phyloP scores from a whole-genome alignment of 2,888 invertebrate genomes.

The Pandemis heparana region DNA sequence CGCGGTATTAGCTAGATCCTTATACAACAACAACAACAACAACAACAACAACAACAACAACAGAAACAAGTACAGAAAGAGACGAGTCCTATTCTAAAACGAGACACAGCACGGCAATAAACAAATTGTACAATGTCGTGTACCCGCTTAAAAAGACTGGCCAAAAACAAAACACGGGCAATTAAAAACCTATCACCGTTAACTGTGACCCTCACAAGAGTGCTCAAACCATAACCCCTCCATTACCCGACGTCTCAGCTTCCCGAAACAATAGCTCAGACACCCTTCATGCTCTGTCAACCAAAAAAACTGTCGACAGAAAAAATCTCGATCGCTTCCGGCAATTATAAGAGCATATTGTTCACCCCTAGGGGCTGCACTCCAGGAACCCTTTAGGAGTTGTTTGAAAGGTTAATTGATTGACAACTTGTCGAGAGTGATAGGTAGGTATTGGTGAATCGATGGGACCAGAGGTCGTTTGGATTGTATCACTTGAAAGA shows the following conservation, averaged over 20 bases:
- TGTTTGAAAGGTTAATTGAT: constrained; percentile 17
- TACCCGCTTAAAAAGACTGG: no score
- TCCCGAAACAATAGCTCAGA: constrained; percentile 20
- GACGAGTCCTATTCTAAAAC: no score
- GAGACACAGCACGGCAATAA: neutral
- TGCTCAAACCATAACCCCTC: neutral
- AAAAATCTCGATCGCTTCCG: constrained; percentile 50
- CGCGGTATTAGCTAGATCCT: no score
- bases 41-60: no score
- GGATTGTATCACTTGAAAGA: no score
- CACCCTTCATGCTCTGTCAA: constrained; percentile 42
- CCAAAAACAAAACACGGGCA: neutral
- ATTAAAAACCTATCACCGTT: neutral
- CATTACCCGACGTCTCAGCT: neutral
- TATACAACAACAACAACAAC: no score
- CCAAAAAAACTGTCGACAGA: constrained; percentile 54
- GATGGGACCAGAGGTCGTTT: no score
- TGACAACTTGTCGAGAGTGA: neutral
- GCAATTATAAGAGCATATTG: constrained; percentile 47
- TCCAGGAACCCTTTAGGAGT: neutral
- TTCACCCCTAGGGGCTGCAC: constrained; percentile 9
- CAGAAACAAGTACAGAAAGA: no score
- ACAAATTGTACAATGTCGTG: neutral
- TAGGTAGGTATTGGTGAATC: no score
- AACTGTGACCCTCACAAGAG: neutral